Percentiles rank a stretch among this genome's conserved stretches.
Evolutionary conservation across 2,888 invertebrate species (phyloP).

Genomic region (Herminia tarsipennalis): DNA sequence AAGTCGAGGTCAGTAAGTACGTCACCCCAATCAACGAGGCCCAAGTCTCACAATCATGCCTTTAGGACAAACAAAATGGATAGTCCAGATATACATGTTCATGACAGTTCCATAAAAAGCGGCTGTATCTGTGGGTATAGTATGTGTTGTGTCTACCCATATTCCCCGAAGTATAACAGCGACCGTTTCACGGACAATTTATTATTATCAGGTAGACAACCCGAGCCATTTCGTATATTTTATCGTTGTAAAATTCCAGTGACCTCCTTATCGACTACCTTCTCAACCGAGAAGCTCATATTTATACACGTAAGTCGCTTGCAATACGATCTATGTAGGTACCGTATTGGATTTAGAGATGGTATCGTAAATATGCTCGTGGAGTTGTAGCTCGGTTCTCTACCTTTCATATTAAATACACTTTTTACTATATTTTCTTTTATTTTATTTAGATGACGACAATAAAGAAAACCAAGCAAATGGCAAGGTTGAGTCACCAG

Average conservation of each 20-base stretch:
- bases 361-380: background rate
- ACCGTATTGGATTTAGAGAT: background rate
- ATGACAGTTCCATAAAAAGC: too few species aligned
- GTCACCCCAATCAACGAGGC: too few species aligned
- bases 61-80: too few species aligned
- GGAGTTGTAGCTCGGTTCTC: background rate
- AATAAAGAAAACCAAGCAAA: slow-evolving; percentile 83
- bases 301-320: slow-evolving; percentile 2
- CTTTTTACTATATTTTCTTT: background rate
- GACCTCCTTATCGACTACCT: slow-evolving; percentile 16
- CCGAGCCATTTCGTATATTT: slow-evolving; percentile 21
- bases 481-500: slow-evolving; percentile 78
- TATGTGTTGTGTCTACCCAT: background rate
- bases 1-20: too few species aligned
- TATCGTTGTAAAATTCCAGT: slow-evolving; percentile 21
- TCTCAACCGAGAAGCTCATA: slow-evolving; percentile 4
- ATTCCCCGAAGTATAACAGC: slow-evolving; percentile 11
- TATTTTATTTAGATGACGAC: slow-evolving; percentile 65
- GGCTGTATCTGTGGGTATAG: background rate
- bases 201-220: slow-evolving; percentile 30
- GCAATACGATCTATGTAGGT: slow-evolving; percentile 6
- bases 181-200: slow-evolving; percentile 25
- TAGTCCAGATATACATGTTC: too few species aligned
- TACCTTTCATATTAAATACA: background rate
- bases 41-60: too few species aligned